Conservation (phyloP, 2,113 vertebrate genomes). For the Pluvialis apricaria region DNA sequence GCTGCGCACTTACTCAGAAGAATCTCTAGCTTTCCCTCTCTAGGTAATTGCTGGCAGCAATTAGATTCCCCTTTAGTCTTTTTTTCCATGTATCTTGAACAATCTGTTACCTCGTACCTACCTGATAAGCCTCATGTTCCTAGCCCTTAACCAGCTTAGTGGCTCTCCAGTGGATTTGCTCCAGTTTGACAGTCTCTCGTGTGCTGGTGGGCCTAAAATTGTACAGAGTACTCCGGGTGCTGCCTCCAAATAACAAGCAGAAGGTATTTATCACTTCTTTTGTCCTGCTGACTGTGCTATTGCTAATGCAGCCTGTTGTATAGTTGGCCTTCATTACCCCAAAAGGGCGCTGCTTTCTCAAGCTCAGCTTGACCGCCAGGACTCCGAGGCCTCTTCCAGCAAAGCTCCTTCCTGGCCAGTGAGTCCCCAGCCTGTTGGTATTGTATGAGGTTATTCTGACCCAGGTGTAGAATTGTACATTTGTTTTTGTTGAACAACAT, state of each 20-base stretch:
- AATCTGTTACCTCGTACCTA: neutral
- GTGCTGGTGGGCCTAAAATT: neutral
- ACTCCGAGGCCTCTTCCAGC: neutral
- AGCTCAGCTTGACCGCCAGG: neutral
- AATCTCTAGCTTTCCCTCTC: neutral
- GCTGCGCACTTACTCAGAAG: neutral
- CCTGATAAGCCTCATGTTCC: fast-evolving
- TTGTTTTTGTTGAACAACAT: neutral
- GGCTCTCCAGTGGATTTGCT: neutral
- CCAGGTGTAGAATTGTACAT: neutral
- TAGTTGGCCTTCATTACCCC: neutral
- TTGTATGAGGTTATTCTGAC: neutral
- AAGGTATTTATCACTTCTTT: neutral
- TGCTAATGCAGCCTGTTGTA: neutral
- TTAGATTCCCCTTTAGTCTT: neutral
- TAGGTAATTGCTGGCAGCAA: neutral
- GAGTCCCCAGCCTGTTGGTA: neutral
- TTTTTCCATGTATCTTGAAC: neutral
- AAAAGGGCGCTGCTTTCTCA: neutral
- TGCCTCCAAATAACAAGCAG: neutral
- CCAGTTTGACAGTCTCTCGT: neutral
- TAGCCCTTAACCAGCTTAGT: neutral
- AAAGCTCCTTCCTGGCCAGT: neutral
- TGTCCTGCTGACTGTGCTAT: neutral
- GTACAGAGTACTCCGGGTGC: neutral